Percentiles rank a stretch among this genome's conserved stretches.
These are phyloP conservation scores for Bombylius major DNA, from an alignment of 2,888 invertebrate genomes.

Conservation along the genomic window DNA sequence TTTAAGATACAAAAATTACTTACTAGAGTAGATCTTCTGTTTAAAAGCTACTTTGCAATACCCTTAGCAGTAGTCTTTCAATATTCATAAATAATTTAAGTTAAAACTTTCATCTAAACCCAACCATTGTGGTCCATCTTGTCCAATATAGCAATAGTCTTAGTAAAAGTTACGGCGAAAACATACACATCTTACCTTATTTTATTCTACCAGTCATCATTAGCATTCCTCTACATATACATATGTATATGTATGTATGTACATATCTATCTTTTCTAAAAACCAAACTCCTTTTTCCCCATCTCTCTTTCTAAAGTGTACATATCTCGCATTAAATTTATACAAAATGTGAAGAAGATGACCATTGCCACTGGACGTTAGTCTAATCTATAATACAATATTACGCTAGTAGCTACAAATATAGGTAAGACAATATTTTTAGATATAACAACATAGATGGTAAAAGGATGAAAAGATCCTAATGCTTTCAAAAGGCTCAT, in stretches of 20 bases:
- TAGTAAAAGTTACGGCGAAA: not conserved
- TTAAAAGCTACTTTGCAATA: no score
- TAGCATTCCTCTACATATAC: conserved; percentile 8
- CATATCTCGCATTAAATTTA: conserved; percentile 11
- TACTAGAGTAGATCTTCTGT: no score
- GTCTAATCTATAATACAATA: no score
- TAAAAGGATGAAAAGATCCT: conserved; percentile 6
- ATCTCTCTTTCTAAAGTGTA: conserved; percentile 5
- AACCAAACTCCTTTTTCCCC: conserved; percentile 4
- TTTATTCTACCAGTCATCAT: conserved; percentile 12
- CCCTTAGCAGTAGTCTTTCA: conserved; percentile 12
- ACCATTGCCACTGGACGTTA: conserved; percentile 4
- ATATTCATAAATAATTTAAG: conserved; percentile 17
- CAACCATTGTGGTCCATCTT: conserved; percentile 11
- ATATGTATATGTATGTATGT: not conserved
- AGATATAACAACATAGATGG: conserved; percentile 8
- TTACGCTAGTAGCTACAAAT: no score
- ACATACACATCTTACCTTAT: conserved; percentile 10
- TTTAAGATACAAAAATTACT: no score
- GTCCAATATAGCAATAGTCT: not conserved
- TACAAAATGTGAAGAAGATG: conserved; percentile 10
- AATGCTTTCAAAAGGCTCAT: conserved; percentile 5
- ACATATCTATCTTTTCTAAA: conserved; percentile 1
- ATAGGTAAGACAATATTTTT: conserved; percentile 3
- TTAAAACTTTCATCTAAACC: conserved; percentile 9